Conservation (phyloP, 2,888 invertebrate species). For the Sericinus montela region DNA sequence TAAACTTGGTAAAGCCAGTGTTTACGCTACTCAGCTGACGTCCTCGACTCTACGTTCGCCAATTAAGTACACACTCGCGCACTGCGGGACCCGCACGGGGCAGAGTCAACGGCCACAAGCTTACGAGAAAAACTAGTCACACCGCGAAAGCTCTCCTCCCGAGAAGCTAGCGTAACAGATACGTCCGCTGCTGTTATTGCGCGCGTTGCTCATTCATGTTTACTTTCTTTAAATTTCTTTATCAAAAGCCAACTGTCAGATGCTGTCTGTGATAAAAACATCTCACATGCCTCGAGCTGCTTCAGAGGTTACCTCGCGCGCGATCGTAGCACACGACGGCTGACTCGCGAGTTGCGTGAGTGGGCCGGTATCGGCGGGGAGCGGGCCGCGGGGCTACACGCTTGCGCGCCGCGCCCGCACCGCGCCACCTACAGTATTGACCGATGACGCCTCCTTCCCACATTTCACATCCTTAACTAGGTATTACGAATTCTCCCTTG, state of each 20-base stretch:
- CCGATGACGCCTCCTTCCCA: conserved; percentile 77
- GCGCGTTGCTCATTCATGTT: conserved; percentile 54
- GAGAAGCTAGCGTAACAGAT: conserved; percentile 30
- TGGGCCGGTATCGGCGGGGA: conserved; percentile 51
- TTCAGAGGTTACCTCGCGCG: conserved; percentile 50
- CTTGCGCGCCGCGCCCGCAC: conserved; percentile 51
- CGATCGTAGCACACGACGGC: conserved; percentile 73
- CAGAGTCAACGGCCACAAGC: conserved; percentile 76
- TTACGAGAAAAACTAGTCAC: conserved; percentile 69
- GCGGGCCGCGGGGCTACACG: conserved; percentile 32
- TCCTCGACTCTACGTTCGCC: conserved; percentile 58
- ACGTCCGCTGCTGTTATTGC: conserved; percentile 30
- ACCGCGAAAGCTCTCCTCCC: conserved; percentile 59
- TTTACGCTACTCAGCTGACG: conserved; percentile 76
- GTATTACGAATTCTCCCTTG: conserved; percentile 70
- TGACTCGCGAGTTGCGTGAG: conserved; percentile 75
- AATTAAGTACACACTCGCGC: conserved; percentile 77
- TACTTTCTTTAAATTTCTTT: conserved; percentile 30
- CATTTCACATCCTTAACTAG: conserved; percentile 77
- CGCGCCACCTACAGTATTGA: conserved; percentile 77
- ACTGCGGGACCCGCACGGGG: conserved; percentile 76
- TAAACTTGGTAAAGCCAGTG: conserved; percentile 48
- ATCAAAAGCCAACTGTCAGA: conserved; percentile 48
- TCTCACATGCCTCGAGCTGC: conserved; percentile 62
- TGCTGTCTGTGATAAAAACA: conserved; percentile 69